These are phyloP conservation scores for Merodon equestris DNA, from an alignment of 2,888 invertebrate genomes.

Conservation along the genomic window DNA sequence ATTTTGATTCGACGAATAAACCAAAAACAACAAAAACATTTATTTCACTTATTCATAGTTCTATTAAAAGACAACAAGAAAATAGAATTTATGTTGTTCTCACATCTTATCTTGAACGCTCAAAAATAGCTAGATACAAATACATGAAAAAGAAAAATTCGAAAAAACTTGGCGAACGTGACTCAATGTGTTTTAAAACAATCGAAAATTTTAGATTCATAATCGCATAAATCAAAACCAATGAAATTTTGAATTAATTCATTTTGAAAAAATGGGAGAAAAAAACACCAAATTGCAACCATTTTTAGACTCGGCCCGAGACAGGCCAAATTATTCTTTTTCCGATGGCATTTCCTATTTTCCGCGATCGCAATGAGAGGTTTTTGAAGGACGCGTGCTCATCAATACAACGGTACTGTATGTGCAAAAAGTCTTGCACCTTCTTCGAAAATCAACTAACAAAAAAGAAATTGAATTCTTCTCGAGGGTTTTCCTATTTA, in stretches of 20 bases:
- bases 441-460: no score
- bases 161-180: slow-evolving; percentile 15
- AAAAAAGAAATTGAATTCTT: slow-evolving; percentile 19
- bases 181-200: slow-evolving; percentile 36
- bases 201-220: slow-evolving; percentile 12
- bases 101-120: slow-evolving; percentile 21
- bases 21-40: slow-evolving; percentile 20
- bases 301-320: slow-evolving; percentile 12
- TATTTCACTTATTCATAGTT: slow-evolving; percentile 55
- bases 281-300: background rate
- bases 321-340: no score
- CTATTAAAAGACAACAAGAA: slow-evolving; percentile 51
- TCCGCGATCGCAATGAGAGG: slow-evolving; percentile 39
- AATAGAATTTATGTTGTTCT: slow-evolving; percentile 50
- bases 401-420: slow-evolving; percentile 26
- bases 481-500: slow-evolving; percentile 41
- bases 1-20: slow-evolving; percentile 26
- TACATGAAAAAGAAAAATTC: background rate
- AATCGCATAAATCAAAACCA: slow-evolving; percentile 21
- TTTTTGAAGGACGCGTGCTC: slow-evolving; percentile 58
- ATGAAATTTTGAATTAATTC: slow-evolving; percentile 35
- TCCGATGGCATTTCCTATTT: slow-evolving; percentile 47
- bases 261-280: slow-evolving; percentile 18
- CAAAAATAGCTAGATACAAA: slow-evolving; percentile 33
- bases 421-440: background rate